A percentile compares a stretch with the other conserved stretches of the same genome.
These are phyloP conservation scores for Dryomyza anilis DNA, from an alignment of 2,888 invertebrate genomes.

Conservation along the genomic window DNA sequence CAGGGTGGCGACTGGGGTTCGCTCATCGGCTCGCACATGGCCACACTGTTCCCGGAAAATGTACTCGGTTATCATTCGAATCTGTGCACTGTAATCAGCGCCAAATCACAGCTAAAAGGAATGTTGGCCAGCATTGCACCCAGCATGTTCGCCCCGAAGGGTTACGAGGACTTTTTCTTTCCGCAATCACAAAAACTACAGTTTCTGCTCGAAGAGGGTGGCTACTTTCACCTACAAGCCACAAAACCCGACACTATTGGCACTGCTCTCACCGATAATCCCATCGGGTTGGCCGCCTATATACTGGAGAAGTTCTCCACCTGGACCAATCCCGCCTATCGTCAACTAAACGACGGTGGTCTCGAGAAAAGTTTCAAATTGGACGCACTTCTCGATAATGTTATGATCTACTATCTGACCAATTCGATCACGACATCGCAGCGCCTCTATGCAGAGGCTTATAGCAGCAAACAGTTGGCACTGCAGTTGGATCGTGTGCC, in stretches of 20 bases:
- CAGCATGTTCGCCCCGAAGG: slow-evolving; percentile 64
- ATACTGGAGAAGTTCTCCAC: slow-evolving; percentile 85
- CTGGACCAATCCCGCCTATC: slow-evolving; percentile 68
- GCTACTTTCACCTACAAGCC: slow-evolving; percentile 78
- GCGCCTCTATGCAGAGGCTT: slow-evolving; percentile 72
- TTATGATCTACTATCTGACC: slow-evolving; percentile 81
- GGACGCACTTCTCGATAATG: slow-evolving; percentile 69
- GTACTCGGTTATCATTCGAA: slow-evolving; percentile 69
- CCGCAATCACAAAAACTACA: slow-evolving; percentile 55
- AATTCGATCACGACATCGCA: slow-evolving; percentile 74
- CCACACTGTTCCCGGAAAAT: slow-evolving; percentile 68
- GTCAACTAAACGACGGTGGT: slow-evolving; percentile 68
- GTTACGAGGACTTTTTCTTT: slow-evolving; percentile 63
- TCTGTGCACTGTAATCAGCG: slow-evolving; percentile 62
- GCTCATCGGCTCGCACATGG: slow-evolving; percentile 67
- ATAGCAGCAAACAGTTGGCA: slow-evolving; percentile 43
- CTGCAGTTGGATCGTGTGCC: slow-evolving; percentile 64
- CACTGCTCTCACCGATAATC: slow-evolving; percentile 60
- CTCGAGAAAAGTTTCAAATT: slow-evolving; percentile 64
- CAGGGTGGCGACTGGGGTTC: slow-evolving; percentile 88
- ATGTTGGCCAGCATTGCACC: slow-evolving; percentile 66
- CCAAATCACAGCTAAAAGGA: slow-evolving; percentile 54
- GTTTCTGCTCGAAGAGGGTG: slow-evolving; percentile 61
- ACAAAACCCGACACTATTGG: slow-evolving; percentile 90
- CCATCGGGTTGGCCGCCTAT: slow-evolving; percentile 86